Base-by-base conservation (phyloP, 2,797 vertebrate species). In the Sebastes matsubarae region DNA sequence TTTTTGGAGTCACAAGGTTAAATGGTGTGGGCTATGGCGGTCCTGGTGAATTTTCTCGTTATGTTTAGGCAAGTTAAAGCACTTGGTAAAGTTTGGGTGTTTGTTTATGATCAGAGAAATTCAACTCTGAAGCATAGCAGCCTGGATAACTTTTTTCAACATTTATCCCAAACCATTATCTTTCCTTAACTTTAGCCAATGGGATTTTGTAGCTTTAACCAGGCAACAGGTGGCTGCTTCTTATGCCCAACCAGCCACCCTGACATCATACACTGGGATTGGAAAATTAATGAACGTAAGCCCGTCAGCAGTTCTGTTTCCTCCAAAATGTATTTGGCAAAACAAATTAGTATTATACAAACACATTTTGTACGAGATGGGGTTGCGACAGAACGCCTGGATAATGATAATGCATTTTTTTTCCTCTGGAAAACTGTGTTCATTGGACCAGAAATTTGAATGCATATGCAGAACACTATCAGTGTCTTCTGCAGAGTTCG, bases 401-500 rank as follows among this genome's bases (percentile, higher is more conserved):
- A 66, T 66, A 60, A 29, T 54, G 4, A 68, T 70, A 46, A 22
- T 22, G 2, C 16, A 6, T 27, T 20, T 34, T 57, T 36, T 36
- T 67, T 24, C 18, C 29, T 24, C 27, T 29, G 25, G 22, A 83
- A 83, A 75, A 22, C 16, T 32, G 52, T 79, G 71, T 73, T 82
- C 58, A 77, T 69, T 67, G 58, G 64, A 81, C 32, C 34, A 68
- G 13, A 78, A 25, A 75, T 68, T 66, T 22, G 1, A 66, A 76
- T 72, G 36, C 66, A 59, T 64, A 63, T 68, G 66, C 55, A 58
- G 57, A 63, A 63, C 8, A 16, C 4, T 68, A 22, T 76, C 27
- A 34, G 25, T 32, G 73, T 74, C 24, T 80, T 54, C 22, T 54
- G 34, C 46, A 68, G 72, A 76, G 30, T 87, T 75, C 78, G 64